Evolutionary conservation across 2,797 vertebrate species (phyloP), one percentile per base, ranked within the genome.

Genomic region (Hippocampus kuda): DNA sequence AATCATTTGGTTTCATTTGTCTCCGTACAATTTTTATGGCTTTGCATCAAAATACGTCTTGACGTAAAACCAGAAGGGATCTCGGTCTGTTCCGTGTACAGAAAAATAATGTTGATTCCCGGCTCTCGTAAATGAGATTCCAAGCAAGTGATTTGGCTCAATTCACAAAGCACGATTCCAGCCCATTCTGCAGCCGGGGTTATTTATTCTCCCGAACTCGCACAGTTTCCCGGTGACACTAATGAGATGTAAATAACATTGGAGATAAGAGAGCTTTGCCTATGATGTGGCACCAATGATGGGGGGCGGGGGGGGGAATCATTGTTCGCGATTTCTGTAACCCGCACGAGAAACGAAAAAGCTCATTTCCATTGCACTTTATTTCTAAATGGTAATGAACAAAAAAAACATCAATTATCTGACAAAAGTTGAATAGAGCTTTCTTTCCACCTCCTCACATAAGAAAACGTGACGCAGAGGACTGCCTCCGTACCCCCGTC

Each of bases 171-270:
- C 24, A 65, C 24, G 24, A 24, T 65, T 65, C 44, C 63, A 65
- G 63, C 63, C 26, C 42, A 65, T 46, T 65, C 13, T 65, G 44
- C 24, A 9, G 24, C 63, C 20, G 13, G 24, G 63, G 41, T 65
- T 65, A 65, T 65, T 65, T 48, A 65, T 65, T 65, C 63, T 46
- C 42, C n/a, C 12, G 5, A 26, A 48, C n/a, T 24, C 46, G 42
- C 62, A 16, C 22, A 26, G 63, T 42, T 44, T 46, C n/a, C 22
- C 42, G 24, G 15, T 65, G 63, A 65, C 63, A 65, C 63, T 65
- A 65, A 48, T 65, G 42, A 65, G 42, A 48, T 65, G 63, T 65
- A 65, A 65, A 65, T 65, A 65, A 65, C 63, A 65, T 46, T 48
- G 63, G 41, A 15, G 13, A 65, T 65, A 65, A 26, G 63, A 65